Evolutionary conservation across 2,888 invertebrate species (phyloP).

Genomic region (Thumatha senex): DNA sequence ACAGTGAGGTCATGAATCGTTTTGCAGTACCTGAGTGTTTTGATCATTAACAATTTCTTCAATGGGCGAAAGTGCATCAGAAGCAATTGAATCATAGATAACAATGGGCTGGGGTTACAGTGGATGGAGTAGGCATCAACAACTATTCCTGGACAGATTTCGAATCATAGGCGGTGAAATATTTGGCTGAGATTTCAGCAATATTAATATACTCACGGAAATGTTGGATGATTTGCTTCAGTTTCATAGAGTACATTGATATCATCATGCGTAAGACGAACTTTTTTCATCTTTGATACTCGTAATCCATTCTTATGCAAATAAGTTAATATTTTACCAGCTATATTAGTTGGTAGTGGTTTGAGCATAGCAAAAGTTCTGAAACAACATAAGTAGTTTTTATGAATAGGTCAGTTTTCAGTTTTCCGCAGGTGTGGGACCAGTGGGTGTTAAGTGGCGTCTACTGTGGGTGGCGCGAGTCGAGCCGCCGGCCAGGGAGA

Average conservation of each 20-base stretch:
- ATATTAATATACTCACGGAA: slow-evolving; percentile 80
- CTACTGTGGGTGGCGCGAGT: no score
- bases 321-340: slow-evolving; percentile 89
- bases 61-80: no score
- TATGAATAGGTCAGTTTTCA: not conserved
- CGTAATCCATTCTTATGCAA: slow-evolving; percentile 85
- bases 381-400: slow-evolving; percentile 32
- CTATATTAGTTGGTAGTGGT: slow-evolving; percentile 86
- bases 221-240: slow-evolving; percentile 71
- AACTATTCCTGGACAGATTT: no score
- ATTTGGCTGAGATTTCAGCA: not conserved
- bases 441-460: no score
- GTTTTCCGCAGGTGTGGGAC: no score
- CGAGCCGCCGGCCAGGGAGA: no score
- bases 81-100: no score
- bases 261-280: slow-evolving; percentile 85
- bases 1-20: no score
- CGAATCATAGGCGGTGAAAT: not conserved
- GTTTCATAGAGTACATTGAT: slow-evolving; percentile 67
- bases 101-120: no score
- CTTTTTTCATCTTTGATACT: slow-evolving; percentile 89
- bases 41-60: no score
- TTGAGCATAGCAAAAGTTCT: slow-evolving; percentile 92
- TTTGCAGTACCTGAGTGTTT: no score
- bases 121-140: no score